Evolutionary conservation across 2,113 vertebrate species (phyloP).

Genomic region (Bothrops jararaca): DNA sequence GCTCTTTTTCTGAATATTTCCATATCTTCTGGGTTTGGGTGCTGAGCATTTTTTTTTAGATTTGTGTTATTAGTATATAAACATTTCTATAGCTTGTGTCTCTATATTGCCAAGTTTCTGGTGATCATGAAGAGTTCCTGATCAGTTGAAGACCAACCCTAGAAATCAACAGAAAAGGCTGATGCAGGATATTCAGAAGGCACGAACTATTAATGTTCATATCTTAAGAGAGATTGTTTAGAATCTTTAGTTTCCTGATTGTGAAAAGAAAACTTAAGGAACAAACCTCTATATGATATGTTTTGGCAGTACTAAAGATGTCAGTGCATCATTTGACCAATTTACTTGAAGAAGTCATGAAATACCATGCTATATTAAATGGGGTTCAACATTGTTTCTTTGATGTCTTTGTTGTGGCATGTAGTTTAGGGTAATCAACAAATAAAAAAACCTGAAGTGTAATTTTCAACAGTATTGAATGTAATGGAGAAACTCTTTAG

Average conservation of each 20-base stretch:
- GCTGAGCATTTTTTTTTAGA: background rate
- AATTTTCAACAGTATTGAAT: background rate
- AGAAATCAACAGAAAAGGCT: background rate
- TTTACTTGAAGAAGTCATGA: background rate
- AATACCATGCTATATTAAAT: background rate
- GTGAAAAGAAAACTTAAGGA: background rate
- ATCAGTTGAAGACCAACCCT: background rate
- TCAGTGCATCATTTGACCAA: background rate
- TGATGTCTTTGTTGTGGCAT: background rate
- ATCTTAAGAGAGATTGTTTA: background rate
- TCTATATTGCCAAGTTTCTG: background rate
- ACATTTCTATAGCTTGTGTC: background rate
- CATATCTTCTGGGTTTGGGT: too few relatives aligned
- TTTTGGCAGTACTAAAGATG: background rate
- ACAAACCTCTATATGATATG: too few relatives aligned
- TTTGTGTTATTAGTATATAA: background rate
- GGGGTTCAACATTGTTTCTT: background rate
- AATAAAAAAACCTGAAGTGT: too few relatives aligned
- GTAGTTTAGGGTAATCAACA: background rate
- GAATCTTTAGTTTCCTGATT: background rate
- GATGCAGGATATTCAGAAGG: background rate
- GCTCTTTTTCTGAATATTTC: too few relatives aligned
- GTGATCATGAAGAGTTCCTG: background rate
- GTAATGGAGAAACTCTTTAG: background rate
- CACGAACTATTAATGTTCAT: background rate